Evolutionary conservation across 2,888 invertebrate genomes (phyloP), one percentile per base, ranked within the genome.

Genomic region (Sinohyriopsis cumingii): DNA sequence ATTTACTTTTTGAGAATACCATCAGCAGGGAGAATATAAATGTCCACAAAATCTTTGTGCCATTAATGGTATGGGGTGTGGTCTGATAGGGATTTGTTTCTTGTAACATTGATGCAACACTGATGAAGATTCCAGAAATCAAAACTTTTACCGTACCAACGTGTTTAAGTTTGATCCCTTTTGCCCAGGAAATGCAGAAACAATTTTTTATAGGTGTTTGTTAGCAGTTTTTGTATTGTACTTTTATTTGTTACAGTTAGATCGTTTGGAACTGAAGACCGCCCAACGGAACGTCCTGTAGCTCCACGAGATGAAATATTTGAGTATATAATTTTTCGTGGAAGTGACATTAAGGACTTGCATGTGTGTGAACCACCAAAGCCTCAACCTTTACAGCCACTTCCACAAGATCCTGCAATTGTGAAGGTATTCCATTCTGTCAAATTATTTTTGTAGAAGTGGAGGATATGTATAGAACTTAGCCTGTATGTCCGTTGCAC

Each of bases 281-380:
- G 99, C 63, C 97, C 97, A 86, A 96, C 98, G 7, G 95, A 96
- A 88, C 95, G 95, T 89, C 97, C 97, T 75, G 97, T 99, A 69
- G 96, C 98, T 67, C 96, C 98, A 25, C 95, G 98, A 90, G 97
- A 96, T 91, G 98, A 99, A 91, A 95, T 99, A 68, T 99, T 98
- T 91, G 99, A 99, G 90, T 99, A 98, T 91, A 99, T 99, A 87
- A 93, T 99, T 84, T 99, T 99, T 92, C 94, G 98, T 82, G 99
- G 99, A 63, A 95, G 96, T 80, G 99, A 99, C 91, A 99, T 99
- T 88, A 99, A 99, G 92, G 99, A 99, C 91, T 96, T 99, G 87
- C 94, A 97, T 90, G 97, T 99, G 65, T 92, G 93, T 88, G 93
- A 93, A 78, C 95, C 99, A 74, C 93, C 93, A n/a, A 88, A 88